Conservation (phyloP, 1,140 invertebrate genomes). For the Trachymyrmex septentrionalis region DNA sequence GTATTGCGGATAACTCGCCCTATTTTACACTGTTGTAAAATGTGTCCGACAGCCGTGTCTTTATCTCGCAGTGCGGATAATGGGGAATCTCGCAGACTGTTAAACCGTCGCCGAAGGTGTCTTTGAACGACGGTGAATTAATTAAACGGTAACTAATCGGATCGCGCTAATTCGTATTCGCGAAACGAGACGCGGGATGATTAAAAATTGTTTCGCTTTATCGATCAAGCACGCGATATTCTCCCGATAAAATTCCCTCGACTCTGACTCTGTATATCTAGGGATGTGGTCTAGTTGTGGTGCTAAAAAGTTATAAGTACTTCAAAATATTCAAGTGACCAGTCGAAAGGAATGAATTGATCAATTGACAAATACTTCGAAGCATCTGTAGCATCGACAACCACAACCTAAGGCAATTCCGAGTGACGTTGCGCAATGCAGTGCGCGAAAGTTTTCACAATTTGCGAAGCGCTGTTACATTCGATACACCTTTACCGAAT, state of each 20-base stretch:
- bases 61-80: slow-evolving; percentile 36
- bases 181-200: not conserved
- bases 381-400: too few species aligned
- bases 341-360: too few species aligned
- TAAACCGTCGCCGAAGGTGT: slow-evolving; percentile 17
- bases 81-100: slow-evolving; percentile 44
- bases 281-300: too few species aligned
- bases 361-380: too few species aligned
- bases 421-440: not conserved
- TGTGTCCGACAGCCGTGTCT: slow-evolving; percentile 13
- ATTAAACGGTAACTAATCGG: slow-evolving; percentile 36
- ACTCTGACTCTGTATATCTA: not conserved
- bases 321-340: too few species aligned
- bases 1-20: slow-evolving; percentile 31
- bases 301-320: too few species aligned
- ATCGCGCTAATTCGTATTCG: not conserved
- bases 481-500: not conserved
- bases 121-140: slow-evolving; percentile 27
- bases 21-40: slow-evolving; percentile 45
- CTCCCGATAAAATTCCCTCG: not conserved
- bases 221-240: not conserved
- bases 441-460: slow-evolving; percentile 28
- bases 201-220: slow-evolving; percentile 7
- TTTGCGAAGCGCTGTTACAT: slow-evolving; percentile 2
- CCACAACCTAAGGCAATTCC: not conserved